Evolutionary conservation across 2,888 invertebrate genomes (phyloP), one percentile per base, ranked within the genome.

Genomic region (Ennomos fuscantarius): DNA sequence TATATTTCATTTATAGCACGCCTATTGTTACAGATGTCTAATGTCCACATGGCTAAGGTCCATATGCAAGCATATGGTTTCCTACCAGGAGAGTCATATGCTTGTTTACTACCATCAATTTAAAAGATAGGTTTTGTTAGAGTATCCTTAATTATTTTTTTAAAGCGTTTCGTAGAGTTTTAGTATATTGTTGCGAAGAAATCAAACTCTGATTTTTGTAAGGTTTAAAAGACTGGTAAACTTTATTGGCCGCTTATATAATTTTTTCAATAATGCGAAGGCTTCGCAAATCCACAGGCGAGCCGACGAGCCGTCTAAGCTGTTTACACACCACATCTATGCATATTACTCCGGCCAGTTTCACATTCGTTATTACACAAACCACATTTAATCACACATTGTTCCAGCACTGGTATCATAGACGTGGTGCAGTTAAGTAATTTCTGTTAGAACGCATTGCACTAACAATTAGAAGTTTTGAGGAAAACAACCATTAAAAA

Each of bases 291-390:
- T 65, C 63, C 60, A 49, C 49, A 43, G 55, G 55, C 54, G 39
- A 58, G 67, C 55, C 75, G 76, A 62, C 73, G 60, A 68, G 69
- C 69, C 65, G 75, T 77, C 76, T 75, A 66, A 39, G 57, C 40
- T 49, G 44, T 43, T 39, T 15, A 60, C 40, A 63, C 61, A 56
- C 73, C 72, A 68, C 69, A 55, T 43, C 55, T 55, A 2, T 58
- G 60, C 52, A 55, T 55, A 63, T 66, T 53, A 69, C 70, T 74
- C 68, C n/a, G 62, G 54, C 68, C n/a, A 61, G 54, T 74, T 72
- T 61, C 73, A 67, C 57, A 45, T 49, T 44, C 31, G 41, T 51
- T 39, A 32, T 36, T 34, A 48, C 37, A 47, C 47, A 55, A 55
- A 54, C 34, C 13, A 31, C 35, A 55, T 40, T 60, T 50, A 60